These are phyloP conservation scores for Macrophya annulata DNA, from an alignment of 2,888 invertebrate species.

Conservation along the genomic window DNA sequence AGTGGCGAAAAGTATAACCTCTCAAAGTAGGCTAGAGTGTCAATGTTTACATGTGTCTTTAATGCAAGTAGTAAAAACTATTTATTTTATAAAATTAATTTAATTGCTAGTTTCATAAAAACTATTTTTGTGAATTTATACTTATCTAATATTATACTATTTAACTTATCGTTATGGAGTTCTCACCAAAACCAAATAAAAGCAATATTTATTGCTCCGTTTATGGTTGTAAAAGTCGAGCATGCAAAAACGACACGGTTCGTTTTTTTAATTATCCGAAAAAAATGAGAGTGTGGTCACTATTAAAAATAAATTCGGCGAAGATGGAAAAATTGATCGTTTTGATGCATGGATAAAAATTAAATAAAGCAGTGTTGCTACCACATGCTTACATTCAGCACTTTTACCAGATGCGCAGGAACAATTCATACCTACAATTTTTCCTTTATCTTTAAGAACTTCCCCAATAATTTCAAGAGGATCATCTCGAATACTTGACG, in stretches of 20 bases:
- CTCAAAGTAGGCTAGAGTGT: conserved; percentile 4
- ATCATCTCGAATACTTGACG: no score
- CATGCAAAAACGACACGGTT: conserved; percentile 1
- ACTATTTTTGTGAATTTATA: background rate
- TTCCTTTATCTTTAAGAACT: no score
- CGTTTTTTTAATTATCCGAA: conserved; percentile 2
- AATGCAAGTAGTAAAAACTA: background rate
- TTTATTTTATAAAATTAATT: conserved; percentile 16
- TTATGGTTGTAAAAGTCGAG: background rate
- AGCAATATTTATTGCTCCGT: conserved; percentile 16
- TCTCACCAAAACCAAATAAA: conserved; percentile 1
- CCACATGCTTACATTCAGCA: no score
- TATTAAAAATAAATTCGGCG: conserved; percentile 48
- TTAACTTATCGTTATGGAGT: conserved; percentile 2
- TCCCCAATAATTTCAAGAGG: no score
- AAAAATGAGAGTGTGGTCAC: background rate
- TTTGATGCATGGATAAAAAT: conserved; percentile 42
- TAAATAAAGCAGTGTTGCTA: no score
- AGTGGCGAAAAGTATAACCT: conserved; percentile 12
- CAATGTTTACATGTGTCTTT: conserved; percentile 6
- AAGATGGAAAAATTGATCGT: conserved; percentile 46
- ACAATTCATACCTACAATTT: no score
- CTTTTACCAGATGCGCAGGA: no score
- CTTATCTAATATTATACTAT: background rate
- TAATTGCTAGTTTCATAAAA: background rate